These are phyloP conservation scores for Ectobius pallidus DNA, from an alignment of 2,888 invertebrate genomes.

Conservation along the genomic window DNA sequence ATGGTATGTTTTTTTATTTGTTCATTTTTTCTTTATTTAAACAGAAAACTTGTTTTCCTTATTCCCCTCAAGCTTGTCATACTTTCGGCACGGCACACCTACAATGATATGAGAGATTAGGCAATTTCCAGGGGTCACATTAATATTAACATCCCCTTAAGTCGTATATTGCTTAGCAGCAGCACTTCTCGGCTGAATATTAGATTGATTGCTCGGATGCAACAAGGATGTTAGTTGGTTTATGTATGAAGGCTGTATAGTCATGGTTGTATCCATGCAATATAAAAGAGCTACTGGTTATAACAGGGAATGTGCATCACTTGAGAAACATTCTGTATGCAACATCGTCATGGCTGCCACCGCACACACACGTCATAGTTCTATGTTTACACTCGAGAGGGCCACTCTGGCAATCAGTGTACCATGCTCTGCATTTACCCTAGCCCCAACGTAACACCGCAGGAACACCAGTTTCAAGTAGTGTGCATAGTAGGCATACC, in stretches of 20 bases:
- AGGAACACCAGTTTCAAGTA: background rate
- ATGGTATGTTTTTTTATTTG: too few species aligned
- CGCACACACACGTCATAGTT: background rate
- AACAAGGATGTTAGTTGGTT: background rate
- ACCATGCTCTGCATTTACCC: background rate
- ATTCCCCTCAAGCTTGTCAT: too few species aligned
- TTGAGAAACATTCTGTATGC: background rate
- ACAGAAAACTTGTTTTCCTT: too few species aligned
- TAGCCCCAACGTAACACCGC: background rate
- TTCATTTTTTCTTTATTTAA: too few species aligned
- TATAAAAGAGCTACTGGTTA: background rate
- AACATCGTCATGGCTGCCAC: background rate
- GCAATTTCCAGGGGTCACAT: too few species aligned
- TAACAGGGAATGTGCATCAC: background rate
- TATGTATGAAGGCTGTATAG: background rate
- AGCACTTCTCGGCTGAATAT: too few species aligned
- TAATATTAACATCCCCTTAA: too few species aligned
- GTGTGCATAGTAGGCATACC: background rate
- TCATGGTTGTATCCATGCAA: background rate
- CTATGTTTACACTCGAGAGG: conserved; percentile 5
- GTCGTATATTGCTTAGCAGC: too few species aligned
- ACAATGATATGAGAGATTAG: too few species aligned
- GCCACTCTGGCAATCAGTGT: conserved; percentile 9
- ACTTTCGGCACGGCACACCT: too few species aligned
- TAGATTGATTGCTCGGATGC: background rate